phyloP scores from a whole-genome alignment of 2,888 invertebrate genomes.

The Polia nebulosa region DNA sequence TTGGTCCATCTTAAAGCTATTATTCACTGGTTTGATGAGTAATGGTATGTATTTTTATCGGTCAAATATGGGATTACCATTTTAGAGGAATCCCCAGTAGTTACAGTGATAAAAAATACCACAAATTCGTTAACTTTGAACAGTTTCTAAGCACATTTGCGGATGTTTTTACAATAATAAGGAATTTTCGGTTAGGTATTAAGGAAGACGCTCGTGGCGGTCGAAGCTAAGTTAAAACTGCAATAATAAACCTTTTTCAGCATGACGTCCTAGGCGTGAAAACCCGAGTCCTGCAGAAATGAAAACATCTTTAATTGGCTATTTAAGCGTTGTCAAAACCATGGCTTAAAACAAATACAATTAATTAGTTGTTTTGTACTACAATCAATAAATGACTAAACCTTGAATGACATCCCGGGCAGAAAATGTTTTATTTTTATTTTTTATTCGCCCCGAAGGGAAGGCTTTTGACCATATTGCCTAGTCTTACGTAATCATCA shows the following conservation, averaged over 20 bases:
- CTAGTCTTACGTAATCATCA: too few species aligned
- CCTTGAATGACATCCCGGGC: background rate
- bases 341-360: too few species aligned
- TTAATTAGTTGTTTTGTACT: background rate
- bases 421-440: background rate
- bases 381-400: background rate
- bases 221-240: background rate
- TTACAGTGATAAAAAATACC: conserved; percentile 17
- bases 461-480: too few species aligned
- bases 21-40: conserved; percentile 76
- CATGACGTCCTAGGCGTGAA: conserved; percentile 19
- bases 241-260: conserved; percentile 3
- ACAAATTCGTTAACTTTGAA: conserved; percentile 16
- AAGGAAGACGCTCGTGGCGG: conserved; percentile 19
- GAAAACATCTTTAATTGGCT: background rate
- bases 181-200: conserved; percentile 8
- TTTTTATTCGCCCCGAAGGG: too few species aligned
- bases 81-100: conserved; percentile 32
- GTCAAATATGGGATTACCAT: conserved; percentile 75
- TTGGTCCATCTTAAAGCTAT: conserved; percentile 62
- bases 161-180: conserved; percentile 1
- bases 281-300: conserved; percentile 5
- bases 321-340: background rate
- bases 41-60: conserved; percentile 75
- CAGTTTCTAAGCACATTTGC: background rate